phyloP scores from a whole-genome alignment of 2,797 vertebrate species.

The Typhlichthys eigenmanni region DNA sequence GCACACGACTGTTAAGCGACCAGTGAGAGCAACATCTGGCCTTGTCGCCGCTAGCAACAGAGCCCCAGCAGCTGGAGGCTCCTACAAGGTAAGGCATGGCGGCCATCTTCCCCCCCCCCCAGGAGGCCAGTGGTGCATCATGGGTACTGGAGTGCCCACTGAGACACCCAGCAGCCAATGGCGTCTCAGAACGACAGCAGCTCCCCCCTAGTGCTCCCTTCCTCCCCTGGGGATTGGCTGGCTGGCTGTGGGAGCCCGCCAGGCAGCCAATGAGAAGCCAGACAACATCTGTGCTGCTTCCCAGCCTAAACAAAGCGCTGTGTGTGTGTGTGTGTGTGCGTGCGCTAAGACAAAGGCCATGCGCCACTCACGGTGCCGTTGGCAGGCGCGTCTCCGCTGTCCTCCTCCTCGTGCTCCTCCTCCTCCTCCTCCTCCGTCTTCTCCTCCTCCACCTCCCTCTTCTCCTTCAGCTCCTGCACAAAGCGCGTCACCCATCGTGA shows the following conservation, averaged over 20 bases:
- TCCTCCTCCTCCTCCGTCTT: slow-evolving; percentile 58
- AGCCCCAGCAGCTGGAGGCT: too few relatives aligned
- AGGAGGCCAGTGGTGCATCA: too few relatives aligned
- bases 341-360: slow-evolving; percentile 76
- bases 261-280: slow-evolving; percentile 41
- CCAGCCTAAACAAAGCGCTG: slow-evolving; percentile 77
- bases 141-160: too few relatives aligned
- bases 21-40: not conserved
- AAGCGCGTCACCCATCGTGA: slow-evolving; percentile 16
- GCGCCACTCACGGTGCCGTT: slow-evolving; percentile 83
- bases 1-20: too few relatives aligned
- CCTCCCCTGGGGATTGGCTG: slow-evolving; percentile 54
- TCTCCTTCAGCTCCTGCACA: slow-evolving; percentile 84
- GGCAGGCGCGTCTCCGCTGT: slow-evolving; percentile 80
- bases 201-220: slow-evolving; percentile 8
- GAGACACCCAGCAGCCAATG: too few relatives aligned
- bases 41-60: not conserved
- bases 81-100: too few relatives aligned
- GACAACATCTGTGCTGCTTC: slow-evolving; percentile 74
- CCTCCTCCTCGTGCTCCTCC: slow-evolving; percentile 69
- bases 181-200: too few relatives aligned
- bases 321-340: not conserved
- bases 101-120: too few relatives aligned
- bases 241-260: slow-evolving; percentile 40
- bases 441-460: slow-evolving; percentile 78